phyloP scores from a whole-genome alignment of 2,888 invertebrate genomes.

The Teinopalpus imperialis region DNA sequence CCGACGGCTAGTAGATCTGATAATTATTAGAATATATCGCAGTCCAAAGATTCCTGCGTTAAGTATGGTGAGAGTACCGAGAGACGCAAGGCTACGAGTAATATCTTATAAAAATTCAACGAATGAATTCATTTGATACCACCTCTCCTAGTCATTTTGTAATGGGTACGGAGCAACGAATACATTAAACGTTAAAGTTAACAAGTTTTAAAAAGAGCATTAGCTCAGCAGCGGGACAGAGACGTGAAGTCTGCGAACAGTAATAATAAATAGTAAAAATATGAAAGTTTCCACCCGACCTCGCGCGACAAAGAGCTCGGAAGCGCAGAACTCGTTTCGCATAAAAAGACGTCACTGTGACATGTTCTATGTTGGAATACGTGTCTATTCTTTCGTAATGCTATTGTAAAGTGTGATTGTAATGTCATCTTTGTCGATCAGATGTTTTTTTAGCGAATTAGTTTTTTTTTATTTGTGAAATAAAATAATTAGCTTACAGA shows the following conservation, averaged over 20 bases:
- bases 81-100: too few species aligned
- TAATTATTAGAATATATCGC: too few species aligned
- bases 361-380: slow-evolving; percentile 4
- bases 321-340: slow-evolving; percentile 35
- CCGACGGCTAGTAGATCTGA: too few species aligned
- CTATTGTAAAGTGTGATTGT: slow-evolving; percentile 4
- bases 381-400: slow-evolving; percentile 2
- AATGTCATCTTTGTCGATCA: slow-evolving; percentile 1
- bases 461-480: too few species aligned
- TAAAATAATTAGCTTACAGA: too few species aligned
- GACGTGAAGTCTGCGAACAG: slow-evolving; percentile 17
- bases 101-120: too few species aligned
- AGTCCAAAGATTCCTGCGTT: too few species aligned
- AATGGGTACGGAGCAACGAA: neutral
- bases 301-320: slow-evolving; percentile 35
- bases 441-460: neutral
- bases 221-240: slow-evolving; percentile 7
- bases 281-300: slow-evolving; percentile 37
- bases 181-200: neutral
- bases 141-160: too few species aligned
- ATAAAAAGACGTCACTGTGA: slow-evolving; percentile 26
- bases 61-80: too few species aligned
- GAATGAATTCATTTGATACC: too few species aligned
- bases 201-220: slow-evolving; percentile 6
- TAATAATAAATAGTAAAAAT: slow-evolving; percentile 39